These are phyloP conservation scores for Isotomurus palustris DNA, from an alignment of 2,888 invertebrate genomes.

Conservation along the genomic window DNA sequence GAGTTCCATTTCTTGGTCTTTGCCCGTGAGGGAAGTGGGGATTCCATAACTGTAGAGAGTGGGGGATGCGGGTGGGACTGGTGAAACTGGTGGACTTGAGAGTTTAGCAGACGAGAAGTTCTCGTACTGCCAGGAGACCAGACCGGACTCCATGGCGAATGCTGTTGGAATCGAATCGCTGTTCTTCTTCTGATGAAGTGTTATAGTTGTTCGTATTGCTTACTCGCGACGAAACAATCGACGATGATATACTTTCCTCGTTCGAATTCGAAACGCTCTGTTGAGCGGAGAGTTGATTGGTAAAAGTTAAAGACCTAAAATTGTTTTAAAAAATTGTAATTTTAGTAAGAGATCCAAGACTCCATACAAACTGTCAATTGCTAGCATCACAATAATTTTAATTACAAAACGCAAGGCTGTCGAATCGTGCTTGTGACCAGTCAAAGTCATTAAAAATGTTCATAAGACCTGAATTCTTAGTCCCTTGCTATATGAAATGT, in stretches of 20 bases:
- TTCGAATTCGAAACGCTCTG: conserved; percentile 8
- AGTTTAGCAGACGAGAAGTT: conserved; percentile 44
- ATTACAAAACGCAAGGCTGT: too few species aligned
- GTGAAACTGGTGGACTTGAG: conserved; percentile 37
- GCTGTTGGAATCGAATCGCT: conserved; percentile 20
- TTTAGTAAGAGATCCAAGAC: too few species aligned
- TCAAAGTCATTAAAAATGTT: background rate
- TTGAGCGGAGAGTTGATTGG: conserved; percentile 28
- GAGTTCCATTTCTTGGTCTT: background rate
- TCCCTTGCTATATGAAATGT: too few species aligned
- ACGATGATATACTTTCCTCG: conserved; percentile 22
- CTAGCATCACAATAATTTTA: too few species aligned
- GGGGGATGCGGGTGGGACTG: conserved; percentile 31
- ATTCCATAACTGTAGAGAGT: conserved; percentile 21
- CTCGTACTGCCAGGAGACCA: conserved; percentile 45
- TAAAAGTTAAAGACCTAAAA: conserved; percentile 25
- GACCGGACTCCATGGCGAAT: conserved; percentile 42
- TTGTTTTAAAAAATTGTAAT: too few species aligned
- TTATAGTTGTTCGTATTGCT: background rate
- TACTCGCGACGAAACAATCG: conserved; percentile 18
- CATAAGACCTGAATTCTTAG: too few species aligned
- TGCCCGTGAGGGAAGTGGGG: conserved; percentile 1
- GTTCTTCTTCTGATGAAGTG: background rate
- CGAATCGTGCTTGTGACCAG: background rate
- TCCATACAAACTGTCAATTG: too few species aligned